Conservation (phyloP, 2,113 vertebrate genomes). For the Boulengeromyrus knoepffleri region DNA sequence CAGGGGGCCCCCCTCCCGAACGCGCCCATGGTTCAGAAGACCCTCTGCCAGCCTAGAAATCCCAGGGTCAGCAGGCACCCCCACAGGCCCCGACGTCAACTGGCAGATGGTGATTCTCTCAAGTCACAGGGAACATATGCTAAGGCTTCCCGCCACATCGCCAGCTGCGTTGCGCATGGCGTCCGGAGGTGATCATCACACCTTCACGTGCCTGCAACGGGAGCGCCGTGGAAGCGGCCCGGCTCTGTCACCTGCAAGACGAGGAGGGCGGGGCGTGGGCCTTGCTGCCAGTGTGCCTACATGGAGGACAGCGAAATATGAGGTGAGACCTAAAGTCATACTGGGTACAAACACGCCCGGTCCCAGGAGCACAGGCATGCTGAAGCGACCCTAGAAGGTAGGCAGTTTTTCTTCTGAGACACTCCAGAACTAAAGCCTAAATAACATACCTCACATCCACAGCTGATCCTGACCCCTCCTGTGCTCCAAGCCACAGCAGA, state of each 20-base stretch:
- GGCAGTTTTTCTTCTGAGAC: not conserved
- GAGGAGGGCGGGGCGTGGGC: not conserved
- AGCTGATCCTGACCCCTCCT: not conserved
- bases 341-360: not conserved
- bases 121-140: not conserved
- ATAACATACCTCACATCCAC: not conserved
- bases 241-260: not conserved
- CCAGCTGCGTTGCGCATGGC: not conserved
- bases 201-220: not conserved
- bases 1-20: not conserved
- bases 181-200: not conserved
- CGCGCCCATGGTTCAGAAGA: not conserved
- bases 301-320: not conserved
- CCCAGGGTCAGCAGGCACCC: not conserved
- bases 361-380: not conserved
- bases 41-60: not conserved
- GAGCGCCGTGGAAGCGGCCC: not conserved
- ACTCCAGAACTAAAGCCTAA: not conserved
- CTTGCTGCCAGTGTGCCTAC: not conserved
- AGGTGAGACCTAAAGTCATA: not conserved
- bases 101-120: not conserved
- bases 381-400: not conserved
- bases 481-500: not conserved
- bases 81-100: not conserved
- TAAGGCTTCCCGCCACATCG: not conserved